A percentile compares a stretch with the other conserved stretches of the same genome.
Evolutionary conservation across 1,140 invertebrate genomes (phyloP).

Genomic region (Drosophila rufa): DNA sequence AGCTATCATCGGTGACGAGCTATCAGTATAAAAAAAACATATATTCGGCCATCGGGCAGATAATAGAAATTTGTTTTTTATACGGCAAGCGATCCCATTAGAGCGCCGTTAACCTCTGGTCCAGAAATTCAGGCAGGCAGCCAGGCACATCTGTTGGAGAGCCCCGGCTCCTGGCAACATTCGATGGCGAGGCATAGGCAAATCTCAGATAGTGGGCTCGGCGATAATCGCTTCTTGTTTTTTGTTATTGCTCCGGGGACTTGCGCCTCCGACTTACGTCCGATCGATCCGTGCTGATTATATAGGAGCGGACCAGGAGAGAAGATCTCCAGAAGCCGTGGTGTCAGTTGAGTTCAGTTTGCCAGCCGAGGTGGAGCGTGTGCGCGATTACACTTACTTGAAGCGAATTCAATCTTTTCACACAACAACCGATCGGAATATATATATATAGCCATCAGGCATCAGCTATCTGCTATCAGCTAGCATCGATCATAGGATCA

Average conservation of each 20-base stretch:
- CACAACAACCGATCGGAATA: constrained; percentile 27
- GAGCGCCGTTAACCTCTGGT: constrained; percentile 48
- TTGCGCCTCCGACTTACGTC: constrained; percentile 23
- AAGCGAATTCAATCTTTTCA: constrained; percentile 17
- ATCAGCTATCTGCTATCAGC: constrained; percentile 39
- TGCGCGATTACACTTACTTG: constrained; percentile 32
- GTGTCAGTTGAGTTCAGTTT: constrained; percentile 31
- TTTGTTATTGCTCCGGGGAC: constrained; percentile 29
- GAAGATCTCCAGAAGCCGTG: constrained; percentile 33
- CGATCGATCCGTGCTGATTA: constrained; percentile 37
- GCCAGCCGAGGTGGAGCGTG: constrained; percentile 37
- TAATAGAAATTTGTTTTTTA: constrained; percentile 55
- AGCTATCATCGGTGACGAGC: constrained; percentile 18
- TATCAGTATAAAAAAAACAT: constrained; percentile 18
- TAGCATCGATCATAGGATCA: constrained; percentile 35
- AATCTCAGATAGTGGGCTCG: constrained; percentile 50
- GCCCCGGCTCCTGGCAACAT: constrained; percentile 54
- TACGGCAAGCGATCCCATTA: constrained; percentile 32
- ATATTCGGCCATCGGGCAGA: constrained; percentile 8
- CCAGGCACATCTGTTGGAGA: constrained; percentile 44
- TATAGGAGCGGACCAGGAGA: constrained; percentile 28
- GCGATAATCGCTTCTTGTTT: constrained; percentile 52
- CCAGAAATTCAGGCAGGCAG: constrained; percentile 22
- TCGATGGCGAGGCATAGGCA: constrained; percentile 22
- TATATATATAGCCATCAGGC: constrained; percentile 14